Percentiles rank a stretch among this genome's conserved stretches.
Conservation (phyloP, 2,888 invertebrate species). For the Eledone cirrhosa region DNA sequence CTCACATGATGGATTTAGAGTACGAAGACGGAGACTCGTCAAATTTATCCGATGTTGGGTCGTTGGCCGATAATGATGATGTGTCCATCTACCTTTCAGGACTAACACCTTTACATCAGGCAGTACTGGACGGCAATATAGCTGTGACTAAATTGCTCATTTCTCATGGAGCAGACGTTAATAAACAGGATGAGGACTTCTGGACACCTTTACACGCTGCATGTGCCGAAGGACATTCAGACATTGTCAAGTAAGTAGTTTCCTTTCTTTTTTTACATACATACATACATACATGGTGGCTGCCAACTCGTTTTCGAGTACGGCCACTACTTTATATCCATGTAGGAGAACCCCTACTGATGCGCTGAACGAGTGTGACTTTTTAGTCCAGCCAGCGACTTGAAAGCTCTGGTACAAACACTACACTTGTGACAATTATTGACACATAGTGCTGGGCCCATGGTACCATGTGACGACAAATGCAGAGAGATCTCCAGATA, state of each 20-base stretch:
- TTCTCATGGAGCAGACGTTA: conserved; percentile 62
- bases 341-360: too few relatives aligned
- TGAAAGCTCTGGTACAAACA: too few relatives aligned
- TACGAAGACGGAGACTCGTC: background rate
- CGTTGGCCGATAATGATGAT: conserved; percentile 10
- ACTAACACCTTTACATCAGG: conserved; percentile 65
- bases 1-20: background rate
- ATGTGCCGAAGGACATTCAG: conserved; percentile 63
- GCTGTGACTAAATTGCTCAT: conserved; percentile 59
- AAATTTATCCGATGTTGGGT: conserved; percentile 24
- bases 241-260: conserved; percentile 55
- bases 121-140: conserved; percentile 63
- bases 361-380: too few relatives aligned
- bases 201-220: conserved; percentile 67
- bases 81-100: conserved; percentile 46
- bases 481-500: too few relatives aligned
- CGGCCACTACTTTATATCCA: too few relatives aligned
- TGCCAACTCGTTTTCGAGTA: too few relatives aligned
- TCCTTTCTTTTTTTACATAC: background rate
- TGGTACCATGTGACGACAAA: too few relatives aligned
- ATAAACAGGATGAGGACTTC: conserved; percentile 62
- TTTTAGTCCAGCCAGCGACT: too few relatives aligned
- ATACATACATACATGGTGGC: too few relatives aligned
- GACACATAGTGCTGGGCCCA: too few relatives aligned
- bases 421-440: too few relatives aligned